Evolutionary conservation across 2,888 invertebrate genomes (phyloP).

Genomic region (Alloscopus bannaensis): DNA sequence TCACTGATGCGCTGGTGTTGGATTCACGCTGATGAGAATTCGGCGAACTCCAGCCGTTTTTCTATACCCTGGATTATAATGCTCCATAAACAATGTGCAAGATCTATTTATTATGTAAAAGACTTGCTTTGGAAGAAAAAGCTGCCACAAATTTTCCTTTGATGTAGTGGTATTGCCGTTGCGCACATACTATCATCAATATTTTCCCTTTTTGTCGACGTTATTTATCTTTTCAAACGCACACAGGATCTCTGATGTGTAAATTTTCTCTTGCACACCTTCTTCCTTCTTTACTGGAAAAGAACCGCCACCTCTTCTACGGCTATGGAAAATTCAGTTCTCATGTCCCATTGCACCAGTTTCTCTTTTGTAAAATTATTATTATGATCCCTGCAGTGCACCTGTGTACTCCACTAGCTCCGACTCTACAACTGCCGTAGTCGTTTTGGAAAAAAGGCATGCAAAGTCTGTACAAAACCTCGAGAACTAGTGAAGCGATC

Average conservation of each 20-base stretch:
- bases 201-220: conserved; percentile 37
- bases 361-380: conserved; percentile 60
- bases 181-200: conserved; percentile 9
- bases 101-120: conserved; percentile 61
- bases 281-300: neutral
- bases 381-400: conserved; percentile 62
- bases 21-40: conserved; percentile 18
- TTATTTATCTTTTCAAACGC: conserved; percentile 50
- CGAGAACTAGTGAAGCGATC: conserved; percentile 8
- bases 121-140: conserved; percentile 25
- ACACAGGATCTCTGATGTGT: too few species aligned
- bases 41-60: neutral
- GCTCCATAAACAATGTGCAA: conserved; percentile 45
- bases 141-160: conserved; percentile 55
- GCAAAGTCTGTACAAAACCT: neutral
- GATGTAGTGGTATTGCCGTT: conserved; percentile 28
- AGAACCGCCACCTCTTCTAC: too few species aligned
- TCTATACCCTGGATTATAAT: conserved; percentile 30
- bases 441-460: neutral
- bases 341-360: conserved; percentile 63
- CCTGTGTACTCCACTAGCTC: conserved; percentile 40
- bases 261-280: neutral
- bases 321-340: conserved; percentile 6
- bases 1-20: conserved; percentile 4
- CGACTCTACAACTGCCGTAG: conserved; percentile 1